Evolutionary conservation across 2,888 invertebrate species (phyloP).

Genomic region (Furcula furcula): DNA sequence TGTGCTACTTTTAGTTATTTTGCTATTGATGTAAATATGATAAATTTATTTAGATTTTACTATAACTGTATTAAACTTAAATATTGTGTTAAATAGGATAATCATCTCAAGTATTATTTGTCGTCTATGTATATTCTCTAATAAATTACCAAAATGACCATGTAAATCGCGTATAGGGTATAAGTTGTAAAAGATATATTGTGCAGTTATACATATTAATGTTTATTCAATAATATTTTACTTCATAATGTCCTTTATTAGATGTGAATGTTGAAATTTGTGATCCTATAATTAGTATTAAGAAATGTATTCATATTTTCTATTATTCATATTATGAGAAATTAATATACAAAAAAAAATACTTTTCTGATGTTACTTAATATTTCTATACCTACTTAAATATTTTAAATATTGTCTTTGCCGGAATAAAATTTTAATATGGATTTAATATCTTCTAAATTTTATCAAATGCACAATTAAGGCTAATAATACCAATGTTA

Average conservation of each 20-base stretch:
- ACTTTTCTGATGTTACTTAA: constrained; percentile 58
- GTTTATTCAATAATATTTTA: constrained; percentile 29
- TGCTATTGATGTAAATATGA: constrained; percentile 49
- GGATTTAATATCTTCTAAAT: constrained; percentile 58
- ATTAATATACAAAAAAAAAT: constrained; percentile 59
- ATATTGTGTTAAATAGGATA: constrained; percentile 9
- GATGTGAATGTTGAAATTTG: constrained; percentile 67
- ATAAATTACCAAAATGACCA: constrained; percentile 25
- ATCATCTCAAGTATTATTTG: constrained; percentile 14
- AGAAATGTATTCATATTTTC: constrained; percentile 79
- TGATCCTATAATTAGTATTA: constrained; percentile 68
- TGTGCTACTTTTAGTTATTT: constrained; percentile 31
- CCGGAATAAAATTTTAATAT: too few species aligned
- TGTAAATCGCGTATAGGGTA: constrained; percentile 19
- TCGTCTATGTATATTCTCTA: constrained; percentile 17
- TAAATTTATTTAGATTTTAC: constrained; percentile 22
- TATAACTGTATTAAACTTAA: constrained; percentile 15
- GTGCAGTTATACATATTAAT: constrained; percentile 24
- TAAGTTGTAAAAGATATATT: constrained; percentile 16
- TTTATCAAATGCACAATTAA: constrained; percentile 54
- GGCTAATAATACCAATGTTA: constrained; percentile 33
- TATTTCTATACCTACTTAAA: constrained; percentile 53
- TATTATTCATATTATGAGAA: constrained; percentile 66
- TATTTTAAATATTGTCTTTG: constrained; percentile 42
- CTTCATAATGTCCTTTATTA: constrained; percentile 27